Percentiles rank a stretch among this genome's conserved stretches.
Conservation (phyloP, 2,888 invertebrate genomes). For the Leptinotarsa juncta region DNA sequence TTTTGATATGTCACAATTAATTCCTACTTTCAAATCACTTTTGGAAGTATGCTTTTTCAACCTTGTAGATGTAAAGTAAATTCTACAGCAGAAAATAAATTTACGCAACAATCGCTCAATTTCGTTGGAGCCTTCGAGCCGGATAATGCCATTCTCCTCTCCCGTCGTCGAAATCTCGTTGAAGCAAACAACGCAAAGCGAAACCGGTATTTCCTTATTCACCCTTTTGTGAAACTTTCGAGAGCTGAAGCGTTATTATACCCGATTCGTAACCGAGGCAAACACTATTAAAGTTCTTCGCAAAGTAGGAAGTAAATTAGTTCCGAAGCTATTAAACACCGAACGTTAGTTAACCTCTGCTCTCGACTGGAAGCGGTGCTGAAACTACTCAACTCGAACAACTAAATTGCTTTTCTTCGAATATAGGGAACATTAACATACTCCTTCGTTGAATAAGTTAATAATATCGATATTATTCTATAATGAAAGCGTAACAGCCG, state of each 20-base stretch:
- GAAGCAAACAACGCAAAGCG: conserved; percentile 20
- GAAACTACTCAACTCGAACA: conserved; percentile 21
- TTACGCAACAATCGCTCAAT: background rate
- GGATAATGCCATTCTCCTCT: conserved; percentile 17
- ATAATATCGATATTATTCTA: conserved; percentile 12
- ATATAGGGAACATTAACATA: conserved; percentile 22
- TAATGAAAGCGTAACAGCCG: background rate
- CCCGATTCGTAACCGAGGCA: conserved; percentile 33
- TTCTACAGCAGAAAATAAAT: background rate
- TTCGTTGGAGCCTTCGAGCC: conserved; percentile 9
- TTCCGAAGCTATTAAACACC: conserved; percentile 38
- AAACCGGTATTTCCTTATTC: conserved; percentile 21
- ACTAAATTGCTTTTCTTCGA: conserved; percentile 29
- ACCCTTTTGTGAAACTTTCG: conserved; percentile 27
- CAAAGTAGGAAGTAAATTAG: conserved; percentile 42
- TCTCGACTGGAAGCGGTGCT: conserved; percentile 18
- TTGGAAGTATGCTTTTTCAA: too few relatives aligned
- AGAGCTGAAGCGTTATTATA: conserved; percentile 26
- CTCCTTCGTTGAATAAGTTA: conserved; percentile 9
- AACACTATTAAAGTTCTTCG: conserved; percentile 43
- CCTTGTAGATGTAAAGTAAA: background rate
- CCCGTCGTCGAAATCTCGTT: conserved; percentile 6
- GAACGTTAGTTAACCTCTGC: conserved; percentile 38
- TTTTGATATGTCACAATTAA: too few relatives aligned
- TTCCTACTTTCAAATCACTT: too few relatives aligned